Conservation (phyloP, 1,140 invertebrate genomes). For the Stegodyphus mimosarum region DNA sequence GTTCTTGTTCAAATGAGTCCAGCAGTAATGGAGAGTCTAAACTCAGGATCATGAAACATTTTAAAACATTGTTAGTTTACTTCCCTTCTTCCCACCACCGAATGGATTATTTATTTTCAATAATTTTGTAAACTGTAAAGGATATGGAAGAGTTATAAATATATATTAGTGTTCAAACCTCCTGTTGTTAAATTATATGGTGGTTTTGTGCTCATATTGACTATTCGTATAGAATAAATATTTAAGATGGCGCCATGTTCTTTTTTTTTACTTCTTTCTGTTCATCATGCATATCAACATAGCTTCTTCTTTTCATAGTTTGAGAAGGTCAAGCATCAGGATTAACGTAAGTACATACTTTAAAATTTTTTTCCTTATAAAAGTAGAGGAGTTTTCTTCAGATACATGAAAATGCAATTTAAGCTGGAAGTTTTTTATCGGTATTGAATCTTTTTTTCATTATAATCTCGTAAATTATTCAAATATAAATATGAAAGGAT, state of each 20-base stretch:
- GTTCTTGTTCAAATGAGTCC: constrained; percentile 57
- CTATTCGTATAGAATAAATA: constrained; percentile 57
- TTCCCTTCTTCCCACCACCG: background rate
- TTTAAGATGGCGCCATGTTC: constrained; percentile 20
- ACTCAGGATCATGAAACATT: constrained; percentile 30
- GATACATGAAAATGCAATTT: no score
- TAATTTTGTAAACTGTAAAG: background rate
- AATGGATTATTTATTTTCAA: constrained; percentile 1
- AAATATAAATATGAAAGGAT: no score
- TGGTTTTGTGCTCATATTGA: constrained; percentile 48
- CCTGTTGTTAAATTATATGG: constrained; percentile 4
- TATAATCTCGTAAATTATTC: no score
- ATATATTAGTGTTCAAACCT: background rate
- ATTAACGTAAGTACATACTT: no score
- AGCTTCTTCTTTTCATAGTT: no score
- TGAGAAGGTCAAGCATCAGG: no score
- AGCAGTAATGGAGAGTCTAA: constrained; percentile 46
- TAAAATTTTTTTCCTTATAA: no score
- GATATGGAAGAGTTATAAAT: constrained; percentile 5
- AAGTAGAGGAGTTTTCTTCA: no score
- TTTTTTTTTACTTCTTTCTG: background rate
- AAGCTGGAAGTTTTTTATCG: no score
- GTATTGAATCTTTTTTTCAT: no score
- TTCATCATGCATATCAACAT: background rate
- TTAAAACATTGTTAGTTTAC: background rate